Evolutionary conservation across 1,140 invertebrate species (phyloP), one percentile per base, ranked within the genome.

Genomic region (Teleogryllus occipitalis): DNA sequence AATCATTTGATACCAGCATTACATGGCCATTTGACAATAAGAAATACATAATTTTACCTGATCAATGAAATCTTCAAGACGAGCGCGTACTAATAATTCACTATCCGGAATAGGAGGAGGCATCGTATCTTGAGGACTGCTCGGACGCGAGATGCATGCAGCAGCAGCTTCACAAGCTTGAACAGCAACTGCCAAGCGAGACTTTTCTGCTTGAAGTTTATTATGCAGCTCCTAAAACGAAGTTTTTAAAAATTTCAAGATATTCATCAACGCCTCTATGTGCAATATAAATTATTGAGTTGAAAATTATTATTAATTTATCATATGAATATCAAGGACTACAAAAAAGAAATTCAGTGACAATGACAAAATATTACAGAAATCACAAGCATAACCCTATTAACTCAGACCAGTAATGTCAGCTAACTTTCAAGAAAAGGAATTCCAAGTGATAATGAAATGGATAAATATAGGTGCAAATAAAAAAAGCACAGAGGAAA

Each of bases 151-250:
- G 27, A 97, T 93, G 48, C 95, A 97, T 18, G 96, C 95, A 0
- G 95, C 95, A 2, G 96, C 95, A 72, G 96, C 95, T 84, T 97
- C 95, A 85, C 96, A 98, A 15, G 94, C 95, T 83, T 97, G 95
- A 7, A 97, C 93, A 0, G 96, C 95, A 0, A 93, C 87, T 0
- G 93, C 92, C 5, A 98, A 87, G n/a, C 95, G 89, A 14, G 93
- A 90, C 87, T 97, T 97, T 84, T 97, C 96, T 6, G 89, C 90
- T 87, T 96, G 93, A 8, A 98, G 86, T 81, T 95, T 95, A 81
- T 95, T 94, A 84, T 96, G 93, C 81, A 97, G 89, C 72, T 87
- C 87, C 90, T 94, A 84, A n/a, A 87, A 84, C 54, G 7, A 65
- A 39, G 27, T 39, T 39, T 39, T 39, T 46, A 84, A n/a, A 47